Evolutionary conservation across 2,797 vertebrate genomes (phyloP).

Genomic region (Spea hammondii): DNA sequence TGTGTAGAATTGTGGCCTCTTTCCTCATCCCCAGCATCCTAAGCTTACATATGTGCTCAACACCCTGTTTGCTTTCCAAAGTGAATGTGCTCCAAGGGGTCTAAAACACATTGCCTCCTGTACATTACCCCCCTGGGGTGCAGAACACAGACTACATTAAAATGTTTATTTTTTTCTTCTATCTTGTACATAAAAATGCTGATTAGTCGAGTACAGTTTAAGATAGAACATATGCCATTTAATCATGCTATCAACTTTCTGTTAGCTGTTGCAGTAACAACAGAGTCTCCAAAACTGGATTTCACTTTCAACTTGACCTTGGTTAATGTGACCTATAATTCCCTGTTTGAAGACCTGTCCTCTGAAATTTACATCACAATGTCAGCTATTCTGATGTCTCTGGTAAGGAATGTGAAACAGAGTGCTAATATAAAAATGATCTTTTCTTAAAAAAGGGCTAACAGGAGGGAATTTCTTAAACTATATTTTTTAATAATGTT

Average conservation of each 20-base stretch:
- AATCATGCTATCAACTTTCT: background rate
- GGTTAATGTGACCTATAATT: conserved; percentile 13
- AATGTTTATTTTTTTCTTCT: too few relatives aligned
- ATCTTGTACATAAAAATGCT: too few relatives aligned
- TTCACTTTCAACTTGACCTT: conserved; percentile 38
- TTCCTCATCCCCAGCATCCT: too few relatives aligned
- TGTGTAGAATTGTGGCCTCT: too few relatives aligned
- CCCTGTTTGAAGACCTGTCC: conserved; percentile 21
- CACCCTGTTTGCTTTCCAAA: too few relatives aligned
- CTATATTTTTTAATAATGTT: background rate
- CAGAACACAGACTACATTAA: too few relatives aligned
- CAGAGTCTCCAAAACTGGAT: conserved; percentile 7
- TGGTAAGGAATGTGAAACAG: conserved; percentile 16
- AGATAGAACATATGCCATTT: background rate
- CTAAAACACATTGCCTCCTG: too few relatives aligned
- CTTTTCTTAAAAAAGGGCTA: background rate
- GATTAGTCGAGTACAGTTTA: too few relatives aligned
- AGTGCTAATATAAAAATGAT: too few relatives aligned
- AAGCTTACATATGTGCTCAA: too few relatives aligned
- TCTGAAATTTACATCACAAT: background rate
- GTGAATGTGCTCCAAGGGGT: too few relatives aligned
- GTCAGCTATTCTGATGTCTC: conserved; percentile 22
- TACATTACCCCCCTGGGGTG: too few relatives aligned
- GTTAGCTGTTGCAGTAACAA: background rate
- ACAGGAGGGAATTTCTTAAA: background rate